Evolutionary conservation across 2,113 vertebrate genomes (phyloP), one percentile per base, ranked within the genome.

Genomic region (Leptodactylus fuscus): DNA sequence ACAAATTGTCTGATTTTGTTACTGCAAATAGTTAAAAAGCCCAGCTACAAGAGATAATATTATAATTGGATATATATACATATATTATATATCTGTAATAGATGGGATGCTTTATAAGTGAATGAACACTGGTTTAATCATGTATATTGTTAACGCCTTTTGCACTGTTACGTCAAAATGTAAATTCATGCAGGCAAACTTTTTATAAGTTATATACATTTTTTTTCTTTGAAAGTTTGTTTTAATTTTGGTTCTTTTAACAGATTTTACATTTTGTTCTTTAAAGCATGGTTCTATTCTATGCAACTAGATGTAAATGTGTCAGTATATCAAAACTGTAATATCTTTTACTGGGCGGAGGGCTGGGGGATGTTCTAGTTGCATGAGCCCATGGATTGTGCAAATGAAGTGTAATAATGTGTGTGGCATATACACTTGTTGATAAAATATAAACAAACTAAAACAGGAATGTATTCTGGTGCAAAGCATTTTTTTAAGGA

Each of bases 271-370:
- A 81, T 92, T 67, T 65, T 91, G 89, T 94, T 92, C 87, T 77
- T 80, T 69, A 95, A 93, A 94, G 98, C 97, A 99, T 99, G 97
- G 96, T 97, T 95, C 96, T 96, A 97, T 93, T 96, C 98, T 98
- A 98, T 99, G 97, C 97, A 98, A 98, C 96, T 96, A 95, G 94
- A 95, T 95, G 93, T 91, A 48, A 93, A 91, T 93, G 93, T 95
- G 94, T 95, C 94, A 92, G 91, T 94, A 94, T 94, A 92, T 93
- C 91, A 94, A 65, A 87, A 85, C 90, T 94, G 90, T 96, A 95
- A 94, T 96, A 96, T 94, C 91, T 92, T 91, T 90, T 91, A 70
- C 87, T 89, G 94, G 91, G 93, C 91, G 91, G 89, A 91, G 86
- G 90, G 90, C 80, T 90, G 87, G 95, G 95, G 93, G 91, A 95